Evolutionary conservation across 1,140 invertebrate genomes (phyloP).

Genomic region (Diorhabda sublineata): DNA sequence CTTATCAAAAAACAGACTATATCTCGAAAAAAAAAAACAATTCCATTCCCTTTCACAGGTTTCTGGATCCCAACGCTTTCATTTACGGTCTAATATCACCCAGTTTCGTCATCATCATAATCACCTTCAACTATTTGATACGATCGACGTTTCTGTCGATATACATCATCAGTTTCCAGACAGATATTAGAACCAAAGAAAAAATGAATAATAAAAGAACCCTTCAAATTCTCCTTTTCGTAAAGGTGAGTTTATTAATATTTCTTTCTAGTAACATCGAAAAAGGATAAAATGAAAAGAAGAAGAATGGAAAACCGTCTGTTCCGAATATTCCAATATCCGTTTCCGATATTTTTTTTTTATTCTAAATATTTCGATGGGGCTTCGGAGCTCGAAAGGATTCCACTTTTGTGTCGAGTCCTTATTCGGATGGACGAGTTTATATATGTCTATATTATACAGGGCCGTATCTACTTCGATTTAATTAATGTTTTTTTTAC

Average conservation of each 20-base stretch:
- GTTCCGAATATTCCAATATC: not conserved
- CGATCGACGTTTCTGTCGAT: conserved; percentile 40
- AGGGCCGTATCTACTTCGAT: not conserved
- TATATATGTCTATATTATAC: not conserved
- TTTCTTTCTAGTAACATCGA: not conserved
- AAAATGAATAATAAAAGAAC: conserved; percentile 57
- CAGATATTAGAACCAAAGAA: conserved; percentile 56
- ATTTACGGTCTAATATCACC: conserved; percentile 43
- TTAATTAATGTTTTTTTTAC: conserved; percentile 25
- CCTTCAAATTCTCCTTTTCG: conserved; percentile 58
- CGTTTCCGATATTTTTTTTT: too few relatives aligned
- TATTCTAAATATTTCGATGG: too few relatives aligned
- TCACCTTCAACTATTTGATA: conserved; percentile 40
- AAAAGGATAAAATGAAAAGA: not conserved
- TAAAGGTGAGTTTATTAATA: conserved; percentile 51
- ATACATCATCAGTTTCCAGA: conserved; percentile 49
- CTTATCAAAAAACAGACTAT: too few relatives aligned
- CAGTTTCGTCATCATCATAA: conserved; percentile 30
- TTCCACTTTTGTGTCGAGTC: not conserved
- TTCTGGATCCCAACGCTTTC: conserved; percentile 43
- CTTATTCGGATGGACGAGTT: not conserved
- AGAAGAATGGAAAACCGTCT: not conserved
- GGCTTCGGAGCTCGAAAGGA: not conserved
- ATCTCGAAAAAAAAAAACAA: too few relatives aligned
- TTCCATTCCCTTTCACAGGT: conserved; percentile 34